These are phyloP conservation scores for Mythimna loreyi DNA, from an alignment of 2,888 invertebrate species.

Conservation along the genomic window DNA sequence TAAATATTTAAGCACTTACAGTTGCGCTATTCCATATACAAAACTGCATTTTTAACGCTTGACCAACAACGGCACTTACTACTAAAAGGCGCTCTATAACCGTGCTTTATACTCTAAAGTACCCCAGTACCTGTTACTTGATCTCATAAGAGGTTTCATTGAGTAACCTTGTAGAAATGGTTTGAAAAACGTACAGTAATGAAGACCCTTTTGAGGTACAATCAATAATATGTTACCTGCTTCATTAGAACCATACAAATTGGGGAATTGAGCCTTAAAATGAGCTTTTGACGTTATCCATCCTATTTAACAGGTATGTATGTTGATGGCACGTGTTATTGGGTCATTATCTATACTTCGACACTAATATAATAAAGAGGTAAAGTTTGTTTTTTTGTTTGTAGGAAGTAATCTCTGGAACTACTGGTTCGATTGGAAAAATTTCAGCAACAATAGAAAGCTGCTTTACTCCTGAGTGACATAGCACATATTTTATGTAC, in stretches of 20 bases:
- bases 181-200: slow-evolving; percentile 34
- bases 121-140: slow-evolving; percentile 14
- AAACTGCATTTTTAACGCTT: not conserved
- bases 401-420: too few relatives aligned
- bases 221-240: slow-evolving; percentile 10
- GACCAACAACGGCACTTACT: not conserved
- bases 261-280: not conserved
- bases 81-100: slow-evolving; percentile 1
- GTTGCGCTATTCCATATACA: not conserved
- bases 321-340: too few relatives aligned
- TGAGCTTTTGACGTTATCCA: not conserved
- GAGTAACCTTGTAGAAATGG: slow-evolving; percentile 11
- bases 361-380: too few relatives aligned
- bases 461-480: too few relatives aligned
- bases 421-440: too few relatives aligned
- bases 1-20: not conserved
- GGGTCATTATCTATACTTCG: too few relatives aligned
- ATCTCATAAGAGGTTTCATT: slow-evolving; percentile 38
- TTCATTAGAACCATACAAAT: slow-evolving; percentile 17
- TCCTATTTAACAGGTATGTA: too few relatives aligned
- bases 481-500: too few relatives aligned
- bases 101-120: slow-evolving; percentile 2
- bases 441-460: too few relatives aligned
- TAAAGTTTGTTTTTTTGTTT: too few relatives aligned
- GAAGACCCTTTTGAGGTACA: slow-evolving; percentile 33